phyloP scores from a whole-genome alignment of 2,113 vertebrate genomes.

The Phalacrocorax aristotelis region DNA sequence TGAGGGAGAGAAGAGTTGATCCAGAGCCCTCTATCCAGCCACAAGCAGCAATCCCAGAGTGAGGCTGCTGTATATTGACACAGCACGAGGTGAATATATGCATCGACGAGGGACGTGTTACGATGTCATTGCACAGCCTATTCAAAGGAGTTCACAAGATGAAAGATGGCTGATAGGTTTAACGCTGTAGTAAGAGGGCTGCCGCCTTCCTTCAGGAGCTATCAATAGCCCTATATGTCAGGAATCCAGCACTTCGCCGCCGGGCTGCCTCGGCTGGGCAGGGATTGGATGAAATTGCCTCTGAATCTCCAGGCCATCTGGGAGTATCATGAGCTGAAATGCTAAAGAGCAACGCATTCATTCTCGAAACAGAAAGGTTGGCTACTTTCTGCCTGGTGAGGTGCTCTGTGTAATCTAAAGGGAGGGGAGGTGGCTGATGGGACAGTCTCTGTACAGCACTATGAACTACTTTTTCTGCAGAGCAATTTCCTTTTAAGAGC shows the following conservation, averaged over 20 bases:
- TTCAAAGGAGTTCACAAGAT: background rate
- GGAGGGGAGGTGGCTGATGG: background rate
- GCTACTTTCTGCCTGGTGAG: accelerated
- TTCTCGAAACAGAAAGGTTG: background rate
- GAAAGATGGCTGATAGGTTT: background rate
- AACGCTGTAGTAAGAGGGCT: background rate
- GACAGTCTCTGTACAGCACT: background rate
- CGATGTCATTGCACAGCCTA: background rate
- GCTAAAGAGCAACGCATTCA: background rate
- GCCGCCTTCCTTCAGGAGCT: background rate
- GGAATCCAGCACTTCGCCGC: background rate
- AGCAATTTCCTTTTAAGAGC: background rate
- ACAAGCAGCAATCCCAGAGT: background rate
- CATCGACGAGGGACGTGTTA: background rate
- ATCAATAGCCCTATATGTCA: too few species aligned
- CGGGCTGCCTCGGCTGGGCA: background rate
- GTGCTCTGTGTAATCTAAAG: background rate
- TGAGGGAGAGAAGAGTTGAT: background rate
- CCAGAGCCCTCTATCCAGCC: background rate
- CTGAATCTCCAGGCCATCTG: background rate
- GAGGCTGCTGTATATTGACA: background rate
- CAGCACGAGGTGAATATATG: background rate
- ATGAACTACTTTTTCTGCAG: background rate
- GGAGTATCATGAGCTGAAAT: background rate
- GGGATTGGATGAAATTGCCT: background rate